Evolutionary conservation across 2,113 vertebrate genomes (phyloP).

Genomic region (Reinhardtius hippoglossoides): DNA sequence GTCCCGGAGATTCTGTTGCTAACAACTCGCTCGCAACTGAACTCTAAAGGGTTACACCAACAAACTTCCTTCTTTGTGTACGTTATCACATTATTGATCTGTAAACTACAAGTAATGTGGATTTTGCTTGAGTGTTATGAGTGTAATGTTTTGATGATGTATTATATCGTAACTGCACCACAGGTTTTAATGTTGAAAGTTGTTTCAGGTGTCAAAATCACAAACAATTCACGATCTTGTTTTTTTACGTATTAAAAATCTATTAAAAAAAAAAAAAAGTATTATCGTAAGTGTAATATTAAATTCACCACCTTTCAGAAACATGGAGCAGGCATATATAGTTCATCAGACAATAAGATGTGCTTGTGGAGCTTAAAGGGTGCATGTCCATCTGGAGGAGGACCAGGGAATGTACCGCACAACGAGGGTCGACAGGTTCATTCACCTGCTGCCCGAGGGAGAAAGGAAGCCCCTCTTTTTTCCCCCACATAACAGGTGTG

Average conservation of each 20-base stretch:
- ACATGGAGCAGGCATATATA: not conserved
- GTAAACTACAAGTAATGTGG: not conserved
- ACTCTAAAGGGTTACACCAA: not conserved
- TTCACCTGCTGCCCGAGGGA: constrained; percentile 67
- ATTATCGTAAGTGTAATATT: too few relatives aligned
- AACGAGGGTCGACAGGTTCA: constrained; percentile 55
- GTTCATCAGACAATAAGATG: not conserved
- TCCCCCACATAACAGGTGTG: constrained; percentile 68
- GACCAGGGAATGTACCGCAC: constrained; percentile 22
- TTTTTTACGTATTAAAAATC: too few relatives aligned
- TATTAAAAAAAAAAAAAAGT: too few relatives aligned
- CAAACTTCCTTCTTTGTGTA: not conserved
- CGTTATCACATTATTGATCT: not conserved
- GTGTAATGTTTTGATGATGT: not conserved
- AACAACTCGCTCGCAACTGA: constrained; percentile 14
- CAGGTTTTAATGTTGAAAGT: not conserved
- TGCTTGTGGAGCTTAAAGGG: not conserved
- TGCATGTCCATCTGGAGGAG: not conserved
- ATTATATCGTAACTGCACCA: not conserved
- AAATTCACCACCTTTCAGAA: not conserved
- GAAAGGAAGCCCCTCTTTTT: constrained; percentile 10
- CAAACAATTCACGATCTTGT: too few relatives aligned
- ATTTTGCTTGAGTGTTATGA: not conserved
- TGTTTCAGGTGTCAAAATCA: not conserved
- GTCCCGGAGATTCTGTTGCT: not conserved